Evolutionary conservation across 1,140 invertebrate genomes (phyloP).

Genomic region (Sycophaga agraensis): DNA sequence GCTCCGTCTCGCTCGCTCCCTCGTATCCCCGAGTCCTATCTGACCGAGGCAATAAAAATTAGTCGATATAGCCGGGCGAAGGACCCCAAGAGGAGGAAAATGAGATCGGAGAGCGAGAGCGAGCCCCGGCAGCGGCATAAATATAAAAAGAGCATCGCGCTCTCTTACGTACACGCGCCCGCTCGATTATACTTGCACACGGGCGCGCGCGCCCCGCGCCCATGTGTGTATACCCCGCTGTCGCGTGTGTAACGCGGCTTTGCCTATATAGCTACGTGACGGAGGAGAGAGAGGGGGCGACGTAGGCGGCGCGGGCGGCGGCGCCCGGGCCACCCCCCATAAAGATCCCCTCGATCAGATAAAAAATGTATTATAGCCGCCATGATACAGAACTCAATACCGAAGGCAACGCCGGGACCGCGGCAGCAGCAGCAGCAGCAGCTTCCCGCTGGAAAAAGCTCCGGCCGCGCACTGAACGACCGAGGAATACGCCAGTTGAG

Average conservation of each 20-base stretch:
- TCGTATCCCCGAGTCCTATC: background rate
- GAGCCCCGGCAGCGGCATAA: slow-evolving; percentile 15
- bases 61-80: slow-evolving; percentile 23
- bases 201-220: slow-evolving; percentile 15
- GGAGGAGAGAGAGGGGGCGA: slow-evolving; percentile 24
- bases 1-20: background rate
- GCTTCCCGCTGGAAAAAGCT: slow-evolving; percentile 27
- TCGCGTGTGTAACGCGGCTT: background rate
- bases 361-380: slow-evolving; percentile 60
- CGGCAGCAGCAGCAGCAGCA: slow-evolving; percentile 26
- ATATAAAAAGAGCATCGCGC: slow-evolving; percentile 27
- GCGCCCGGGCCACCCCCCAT: slow-evolving; percentile 41
- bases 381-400: slow-evolving; percentile 59
- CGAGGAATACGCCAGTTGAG: too few species aligned
- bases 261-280: slow-evolving; percentile 2
- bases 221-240: too few species aligned
- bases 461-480: too few species aligned
- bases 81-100: slow-evolving; percentile 20
- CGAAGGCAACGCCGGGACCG: too few species aligned
- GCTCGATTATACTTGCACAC: slow-evolving; percentile 31
- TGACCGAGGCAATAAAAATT: slow-evolving; percentile 31
- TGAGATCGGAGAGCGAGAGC: slow-evolving; percentile 22
- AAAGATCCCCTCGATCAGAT: slow-evolving; percentile 60
- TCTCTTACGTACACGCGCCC: slow-evolving; percentile 29
- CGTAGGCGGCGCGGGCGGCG: slow-evolving; percentile 4